Evolutionary conservation across 2,797 vertebrate species (phyloP).

Genomic region (Pseudochaenichthys georgianus): DNA sequence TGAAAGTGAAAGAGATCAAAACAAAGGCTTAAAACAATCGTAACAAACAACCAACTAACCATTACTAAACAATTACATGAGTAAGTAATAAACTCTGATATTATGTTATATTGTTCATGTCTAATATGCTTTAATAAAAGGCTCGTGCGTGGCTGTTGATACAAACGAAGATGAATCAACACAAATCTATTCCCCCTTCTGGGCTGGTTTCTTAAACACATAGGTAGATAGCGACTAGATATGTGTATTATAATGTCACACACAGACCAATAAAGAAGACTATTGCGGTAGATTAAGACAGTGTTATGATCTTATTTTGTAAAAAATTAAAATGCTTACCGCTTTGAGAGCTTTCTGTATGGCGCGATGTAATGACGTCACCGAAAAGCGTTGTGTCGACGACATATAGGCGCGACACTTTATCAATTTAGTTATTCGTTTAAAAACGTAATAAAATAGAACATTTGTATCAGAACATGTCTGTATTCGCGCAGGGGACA

Average conservation of each 20-base stretch:
- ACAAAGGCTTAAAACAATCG: accelerated
- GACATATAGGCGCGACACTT: not conserved
- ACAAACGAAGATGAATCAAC: constrained; percentile 35
- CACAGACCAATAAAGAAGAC: accelerated
- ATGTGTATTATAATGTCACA: accelerated
- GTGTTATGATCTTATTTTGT: accelerated
- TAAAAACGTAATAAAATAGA: not conserved
- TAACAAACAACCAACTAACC: not conserved
- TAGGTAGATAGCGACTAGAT: accelerated
- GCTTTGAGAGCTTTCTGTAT: not conserved
- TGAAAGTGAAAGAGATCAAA: constrained; percentile 32
- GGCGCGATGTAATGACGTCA: constrained; percentile 29
- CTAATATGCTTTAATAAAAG: not conserved
- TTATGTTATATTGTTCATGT: not conserved
- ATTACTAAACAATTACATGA: accelerated
- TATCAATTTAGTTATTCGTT: not conserved
- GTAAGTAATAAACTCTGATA: not conserved
- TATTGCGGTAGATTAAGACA: accelerated
- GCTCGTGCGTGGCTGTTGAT: not conserved
- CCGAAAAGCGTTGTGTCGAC: accelerated
- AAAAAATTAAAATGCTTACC: constrained; percentile 18
- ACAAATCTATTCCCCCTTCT: not conserved
- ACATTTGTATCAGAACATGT: not conserved
- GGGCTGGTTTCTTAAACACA: not conserved
- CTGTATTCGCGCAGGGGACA: not conserved